Conservation (phyloP, 2,113 vertebrate species). For the Chaenocephalus aceratus region DNA sequence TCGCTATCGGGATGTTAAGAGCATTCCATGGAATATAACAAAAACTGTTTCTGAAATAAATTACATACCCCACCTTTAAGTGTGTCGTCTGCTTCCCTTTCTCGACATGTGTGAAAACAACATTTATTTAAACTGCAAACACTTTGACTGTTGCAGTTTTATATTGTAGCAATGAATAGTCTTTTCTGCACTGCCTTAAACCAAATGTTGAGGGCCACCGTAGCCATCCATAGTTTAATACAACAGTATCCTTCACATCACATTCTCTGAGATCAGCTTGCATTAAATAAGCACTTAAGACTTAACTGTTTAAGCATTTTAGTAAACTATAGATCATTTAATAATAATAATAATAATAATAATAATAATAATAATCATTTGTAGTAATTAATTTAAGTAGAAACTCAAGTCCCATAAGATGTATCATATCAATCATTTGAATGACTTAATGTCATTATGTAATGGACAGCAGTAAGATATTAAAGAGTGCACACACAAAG, state of each 20-base stretch:
- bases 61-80: no score
- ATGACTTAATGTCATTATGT: background rate
- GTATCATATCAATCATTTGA: background rate
- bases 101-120: background rate
- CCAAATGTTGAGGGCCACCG: background rate
- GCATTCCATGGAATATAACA: no score
- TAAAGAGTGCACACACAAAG: background rate
- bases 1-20: no score
- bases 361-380: no score
- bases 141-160: no score
- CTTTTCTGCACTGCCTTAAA: background rate
- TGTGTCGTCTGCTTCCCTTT: background rate
- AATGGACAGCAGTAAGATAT: background rate
- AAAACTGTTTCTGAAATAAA: no score
- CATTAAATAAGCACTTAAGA: background rate
- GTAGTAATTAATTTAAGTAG: background rate
- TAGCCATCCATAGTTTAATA: background rate
- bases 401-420: background rate
- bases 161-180: no score
- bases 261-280: background rate
- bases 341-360: no score
- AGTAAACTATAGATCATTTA: background rate
- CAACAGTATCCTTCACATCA: background rate
- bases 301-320: background rate
- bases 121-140: no score